Evolutionary conservation across 2,888 invertebrate species (phyloP).

Genomic region (Meta bourneti): DNA sequence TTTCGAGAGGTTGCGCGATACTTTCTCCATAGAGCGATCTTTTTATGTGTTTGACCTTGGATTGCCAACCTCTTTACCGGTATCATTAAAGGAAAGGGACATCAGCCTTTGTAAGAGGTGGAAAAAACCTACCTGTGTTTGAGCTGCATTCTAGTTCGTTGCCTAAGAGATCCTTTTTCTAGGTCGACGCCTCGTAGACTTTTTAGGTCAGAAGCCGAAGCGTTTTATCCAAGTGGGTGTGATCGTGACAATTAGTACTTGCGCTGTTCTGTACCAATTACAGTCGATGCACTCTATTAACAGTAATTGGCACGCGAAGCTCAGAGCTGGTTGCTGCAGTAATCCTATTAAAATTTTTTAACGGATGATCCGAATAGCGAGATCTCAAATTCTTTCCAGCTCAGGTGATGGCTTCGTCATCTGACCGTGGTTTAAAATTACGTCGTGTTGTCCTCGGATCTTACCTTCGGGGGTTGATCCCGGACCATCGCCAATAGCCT

Average conservation of each 20-base stretch:
- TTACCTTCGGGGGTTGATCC: too few species aligned
- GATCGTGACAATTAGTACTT: neutral
- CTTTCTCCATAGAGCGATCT: neutral
- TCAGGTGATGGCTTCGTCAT: too few species aligned
- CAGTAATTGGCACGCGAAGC: neutral
- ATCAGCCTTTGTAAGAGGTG: slow-evolving; percentile 21
- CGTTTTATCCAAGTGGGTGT: neutral
- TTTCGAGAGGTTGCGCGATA: neutral
- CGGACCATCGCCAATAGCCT: too few species aligned
- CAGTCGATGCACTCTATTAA: neutral
- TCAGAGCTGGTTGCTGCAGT: too few species aligned
- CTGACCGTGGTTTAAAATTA: too few species aligned
- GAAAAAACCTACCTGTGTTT: slow-evolving; percentile 4
- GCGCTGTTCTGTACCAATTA: neutral
- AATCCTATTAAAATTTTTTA: too few species aligned
- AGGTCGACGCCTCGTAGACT: slow-evolving; percentile 11
- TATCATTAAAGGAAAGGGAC: slow-evolving; percentile 7
- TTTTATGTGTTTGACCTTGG: neutral
- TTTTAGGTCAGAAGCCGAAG: slow-evolving; percentile 41
- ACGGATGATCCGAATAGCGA: too few species aligned
- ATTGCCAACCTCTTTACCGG: neutral
- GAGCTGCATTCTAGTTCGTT: neutral
- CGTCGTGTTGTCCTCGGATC: too few species aligned
- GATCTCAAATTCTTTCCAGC: too few species aligned
- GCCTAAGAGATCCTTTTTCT: slow-evolving; percentile 10